These are phyloP conservation scores for Gallinago jamesoni DNA, from an alignment of 2,113 vertebrate species.

Conservation along the genomic window DNA sequence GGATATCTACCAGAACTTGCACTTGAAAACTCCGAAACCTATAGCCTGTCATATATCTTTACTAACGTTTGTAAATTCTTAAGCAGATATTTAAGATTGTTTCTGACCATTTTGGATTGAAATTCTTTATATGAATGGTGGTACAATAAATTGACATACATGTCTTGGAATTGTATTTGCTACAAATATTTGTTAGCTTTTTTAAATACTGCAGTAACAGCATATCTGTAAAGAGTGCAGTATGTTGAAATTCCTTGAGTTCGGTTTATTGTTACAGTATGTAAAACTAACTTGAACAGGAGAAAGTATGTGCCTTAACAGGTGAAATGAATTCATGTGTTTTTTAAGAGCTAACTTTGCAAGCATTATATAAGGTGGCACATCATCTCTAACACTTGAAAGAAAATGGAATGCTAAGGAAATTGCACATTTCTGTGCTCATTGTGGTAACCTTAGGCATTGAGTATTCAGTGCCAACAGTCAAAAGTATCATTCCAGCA, in stretches of 20 bases:
- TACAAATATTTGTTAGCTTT: neutral
- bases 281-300: neutral
- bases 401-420: neutral
- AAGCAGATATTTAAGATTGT: neutral
- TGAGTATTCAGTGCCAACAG: neutral
- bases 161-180: neutral
- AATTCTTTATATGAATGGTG: conserved; percentile 4
- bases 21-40: neutral
- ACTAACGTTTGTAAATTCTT: neutral
- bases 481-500: neutral
- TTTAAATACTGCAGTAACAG: neutral
- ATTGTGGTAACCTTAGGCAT: neutral
- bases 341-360: neutral
- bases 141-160: neutral
- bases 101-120: conserved; percentile 8
- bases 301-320: neutral
- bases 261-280: neutral
- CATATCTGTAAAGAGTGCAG: neutral
- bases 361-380: neutral
- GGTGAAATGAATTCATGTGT: neutral
- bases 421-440: neutral
- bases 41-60: neutral
- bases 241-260: neutral
- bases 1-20: neutral
- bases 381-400: neutral